A percentile compares a stretch with the other conserved stretches of the same genome.
Conservation (phyloP, 1,140 invertebrate genomes). For the Drosophila suzukii region DNA sequence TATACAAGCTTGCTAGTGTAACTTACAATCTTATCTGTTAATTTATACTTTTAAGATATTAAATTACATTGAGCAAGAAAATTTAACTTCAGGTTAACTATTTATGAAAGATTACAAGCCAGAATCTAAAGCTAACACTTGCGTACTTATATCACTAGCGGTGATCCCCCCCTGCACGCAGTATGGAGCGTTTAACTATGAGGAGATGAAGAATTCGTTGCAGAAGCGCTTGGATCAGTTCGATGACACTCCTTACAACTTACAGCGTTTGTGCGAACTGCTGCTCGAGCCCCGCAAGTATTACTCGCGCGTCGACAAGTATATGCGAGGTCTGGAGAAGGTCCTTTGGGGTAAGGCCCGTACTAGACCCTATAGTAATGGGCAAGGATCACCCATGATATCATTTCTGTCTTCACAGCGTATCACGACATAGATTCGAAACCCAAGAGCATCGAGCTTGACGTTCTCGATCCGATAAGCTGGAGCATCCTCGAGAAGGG, state of each 20-base stretch:
- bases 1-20: too few species aligned
- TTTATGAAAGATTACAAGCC: too few species aligned
- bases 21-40: background rate
- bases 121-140: background rate
- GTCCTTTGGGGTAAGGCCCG: constrained; percentile 89
- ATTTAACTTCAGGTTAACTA: too few species aligned
- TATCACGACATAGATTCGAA: constrained; percentile 96
- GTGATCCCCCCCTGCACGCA: constrained; percentile 94
- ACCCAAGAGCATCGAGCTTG: constrained; percentile 86
- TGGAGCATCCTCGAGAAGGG: constrained; percentile 88
- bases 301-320: constrained; percentile 98
- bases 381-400: background rate
- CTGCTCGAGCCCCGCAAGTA: constrained; percentile 95
- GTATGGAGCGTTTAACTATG: constrained; percentile 95
- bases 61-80: too few species aligned
- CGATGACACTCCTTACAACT: constrained; percentile 96
- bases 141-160: constrained; percentile 5
- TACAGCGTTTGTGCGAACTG: constrained; percentile 97
- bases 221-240: constrained; percentile 93
- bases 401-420: constrained; percentile 85
- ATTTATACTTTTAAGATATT: background rate
- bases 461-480: constrained; percentile 88
- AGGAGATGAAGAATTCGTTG: constrained; percentile 93
- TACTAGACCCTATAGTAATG: too few species aligned
- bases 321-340: constrained; percentile 97